Base-by-base conservation (phyloP, 2,888 invertebrate species). In the Zaprionus obscuricornis region DNA sequence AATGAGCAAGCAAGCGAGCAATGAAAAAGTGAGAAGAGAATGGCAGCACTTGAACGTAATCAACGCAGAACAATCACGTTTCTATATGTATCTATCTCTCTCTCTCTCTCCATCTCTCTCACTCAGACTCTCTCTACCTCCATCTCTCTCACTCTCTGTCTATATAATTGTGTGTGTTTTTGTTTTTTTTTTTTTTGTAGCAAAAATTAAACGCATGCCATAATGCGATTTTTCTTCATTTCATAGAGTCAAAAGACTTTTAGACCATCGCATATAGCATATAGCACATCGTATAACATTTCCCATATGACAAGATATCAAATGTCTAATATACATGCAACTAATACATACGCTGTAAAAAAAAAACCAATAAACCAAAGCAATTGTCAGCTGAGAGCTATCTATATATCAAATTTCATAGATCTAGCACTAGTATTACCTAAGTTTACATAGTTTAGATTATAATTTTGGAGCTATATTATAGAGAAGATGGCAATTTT, bases 141-240 rank as follows among this genome's bases (percentile, higher is more conserved):
- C 7, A 22, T 22, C 22, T 22, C 22, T 5, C 22, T 22, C 34
- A 16, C 7, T 14, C 13, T 6, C 34, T 34, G 11, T 34, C n/a
- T n/a, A n/a, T n/a, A n/a, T n/a, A 13, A 8, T 6, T 14, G 29
- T 36, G 50, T 24, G 17, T 36, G 33, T 29, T 36, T 39, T 18
- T 54, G 54, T 64, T 46, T 55, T 47, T n/a, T n/a, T n/a, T n/a
- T n/a, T n/a, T n/a, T n/a, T n/a, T 69, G 56, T 73, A 66, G 63
- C 74, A 43, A 72, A 60, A 77, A 78, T 79, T 77, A 83, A 77
- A 83, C 84, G 83, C 83, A 83, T 68, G 77, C 75, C 76, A 77
- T 83, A 77, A 83, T 74, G 66, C 79, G 83, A 77, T 77, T 83
- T 75, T 68, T 79, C 71, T 71, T 78, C 81, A 66, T 69, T 59